These are phyloP conservation scores for Teleogryllus occipitalis DNA, from an alignment of 1,140 invertebrate species.

Conservation along the genomic window DNA sequence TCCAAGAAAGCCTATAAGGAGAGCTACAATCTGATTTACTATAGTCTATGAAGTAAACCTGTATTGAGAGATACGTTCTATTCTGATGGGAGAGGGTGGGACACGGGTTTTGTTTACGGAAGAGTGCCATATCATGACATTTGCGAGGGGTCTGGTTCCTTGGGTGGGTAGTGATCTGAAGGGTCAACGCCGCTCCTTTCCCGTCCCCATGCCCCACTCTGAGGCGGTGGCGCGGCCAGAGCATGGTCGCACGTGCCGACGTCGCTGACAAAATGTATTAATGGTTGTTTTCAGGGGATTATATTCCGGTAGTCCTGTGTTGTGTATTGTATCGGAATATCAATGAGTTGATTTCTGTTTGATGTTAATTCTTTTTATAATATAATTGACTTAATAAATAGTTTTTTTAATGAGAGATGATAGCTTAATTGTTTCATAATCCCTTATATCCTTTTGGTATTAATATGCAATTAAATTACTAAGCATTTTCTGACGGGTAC, in stretches of 20 bases:
- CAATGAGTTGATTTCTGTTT: slow-evolving; percentile 1
- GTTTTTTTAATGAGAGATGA: not conserved
- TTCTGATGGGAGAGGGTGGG: too few species aligned
- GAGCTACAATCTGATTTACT: too few species aligned
- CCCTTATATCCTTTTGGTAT: not conserved
- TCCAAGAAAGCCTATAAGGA: too few species aligned
- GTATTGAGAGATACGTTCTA: too few species aligned
- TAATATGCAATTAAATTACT: too few species aligned
- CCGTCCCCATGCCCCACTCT: not conserved
- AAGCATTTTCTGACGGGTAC: too few species aligned
- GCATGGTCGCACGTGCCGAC: not conserved
- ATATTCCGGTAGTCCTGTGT: not conserved
- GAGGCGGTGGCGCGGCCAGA: not conserved
- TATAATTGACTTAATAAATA: slow-evolving; percentile 3
- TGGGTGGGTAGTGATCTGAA: too few species aligned
- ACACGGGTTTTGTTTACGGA: too few species aligned
- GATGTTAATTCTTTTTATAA: slow-evolving; percentile 3
- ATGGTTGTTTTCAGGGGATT: not conserved
- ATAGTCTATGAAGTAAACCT: too few species aligned
- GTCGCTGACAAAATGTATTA: not conserved
- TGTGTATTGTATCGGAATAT: slow-evolving; percentile 5
- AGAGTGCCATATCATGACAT: too few species aligned
- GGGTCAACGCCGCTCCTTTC: not conserved
- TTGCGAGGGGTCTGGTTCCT: not conserved
- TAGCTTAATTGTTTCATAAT: not conserved